Conservation (phyloP, 2,113 vertebrate genomes). For the Saguinus imperator region DNA sequence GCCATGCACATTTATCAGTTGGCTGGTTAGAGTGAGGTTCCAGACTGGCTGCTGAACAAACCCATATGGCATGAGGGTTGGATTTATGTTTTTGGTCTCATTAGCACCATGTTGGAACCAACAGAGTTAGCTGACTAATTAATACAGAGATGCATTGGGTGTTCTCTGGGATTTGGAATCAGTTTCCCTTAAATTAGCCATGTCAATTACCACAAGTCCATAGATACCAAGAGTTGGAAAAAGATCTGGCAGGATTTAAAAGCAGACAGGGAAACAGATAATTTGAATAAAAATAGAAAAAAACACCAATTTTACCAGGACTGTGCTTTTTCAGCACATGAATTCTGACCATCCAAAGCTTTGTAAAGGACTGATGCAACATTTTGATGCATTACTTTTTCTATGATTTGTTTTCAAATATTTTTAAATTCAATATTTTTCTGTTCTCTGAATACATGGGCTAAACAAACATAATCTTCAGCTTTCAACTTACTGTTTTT, state of each 20-base stretch:
- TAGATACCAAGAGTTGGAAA: conserved; percentile 43
- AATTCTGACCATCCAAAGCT: rapidly evolving
- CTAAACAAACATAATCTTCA: neutral
- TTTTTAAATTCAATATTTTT: neutral
- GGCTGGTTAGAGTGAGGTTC: conserved; percentile 2
- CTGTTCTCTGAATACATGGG: neutral
- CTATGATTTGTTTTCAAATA: neutral
- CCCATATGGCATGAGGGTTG: conserved; percentile 71
- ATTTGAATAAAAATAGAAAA: conserved; percentile 16
- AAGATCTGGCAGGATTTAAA: conserved; percentile 57
- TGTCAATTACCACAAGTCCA: conserved; percentile 55
- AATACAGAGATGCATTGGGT: conserved; percentile 62
- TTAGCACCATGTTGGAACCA: conserved; percentile 71
- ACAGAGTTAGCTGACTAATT: conserved; percentile 67
- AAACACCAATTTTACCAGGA: neutral
- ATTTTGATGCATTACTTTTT: neutral
- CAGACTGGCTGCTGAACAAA: conserved; percentile 50
- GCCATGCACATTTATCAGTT: neutral
- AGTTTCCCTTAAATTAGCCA: conserved; percentile 72
- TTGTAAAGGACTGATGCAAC: neutral
- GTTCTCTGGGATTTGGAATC: conserved; percentile 72
- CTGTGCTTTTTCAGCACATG: neutral
- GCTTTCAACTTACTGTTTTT: neutral
- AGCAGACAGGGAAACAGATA: neutral
- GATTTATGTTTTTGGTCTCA: conserved; percentile 66